A percentile compares a stretch with the other conserved stretches of the same genome.
phyloP scores from a whole-genome alignment of 2,113 vertebrate species.

The Natator depressus region DNA sequence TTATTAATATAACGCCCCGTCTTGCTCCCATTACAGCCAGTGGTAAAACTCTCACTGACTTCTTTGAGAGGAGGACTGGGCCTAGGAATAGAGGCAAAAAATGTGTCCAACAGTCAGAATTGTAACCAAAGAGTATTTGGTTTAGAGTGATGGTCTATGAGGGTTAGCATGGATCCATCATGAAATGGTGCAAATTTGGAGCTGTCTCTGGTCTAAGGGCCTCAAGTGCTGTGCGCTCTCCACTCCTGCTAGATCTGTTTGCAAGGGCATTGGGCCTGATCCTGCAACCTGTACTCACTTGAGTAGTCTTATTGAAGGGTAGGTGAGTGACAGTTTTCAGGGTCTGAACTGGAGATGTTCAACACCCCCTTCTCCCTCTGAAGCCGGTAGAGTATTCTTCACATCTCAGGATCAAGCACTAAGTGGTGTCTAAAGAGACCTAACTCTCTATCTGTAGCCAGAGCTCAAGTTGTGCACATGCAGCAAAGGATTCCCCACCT shows the following conservation, averaged over 20 bases:
- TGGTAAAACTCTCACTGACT: neutral
- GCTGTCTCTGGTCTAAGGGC: neutral
- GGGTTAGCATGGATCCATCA: neutral
- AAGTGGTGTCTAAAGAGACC: neutral
- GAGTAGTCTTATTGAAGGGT: neutral
- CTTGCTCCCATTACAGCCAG: neutral
- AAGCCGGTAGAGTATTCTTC: fast-evolving
- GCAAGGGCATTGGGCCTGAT: neutral
- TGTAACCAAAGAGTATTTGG: neutral
- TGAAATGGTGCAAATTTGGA: neutral
- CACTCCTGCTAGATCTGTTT: neutral
- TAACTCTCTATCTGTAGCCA: neutral
- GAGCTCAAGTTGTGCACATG: neutral
- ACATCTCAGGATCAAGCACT: neutral
- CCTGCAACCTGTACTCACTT: neutral
- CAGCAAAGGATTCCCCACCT: neutral
- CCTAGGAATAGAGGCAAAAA: no score
- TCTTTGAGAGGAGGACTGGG: neutral
- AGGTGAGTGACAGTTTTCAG: neutral
- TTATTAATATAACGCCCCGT: neutral
- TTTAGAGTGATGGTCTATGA: neutral
- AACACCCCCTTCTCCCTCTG: neutral
- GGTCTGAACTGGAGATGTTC: neutral
- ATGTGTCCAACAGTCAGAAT: neutral
- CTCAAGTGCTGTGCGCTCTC: neutral